These are phyloP conservation scores for Carpatolechia fugitivella DNA, from an alignment of 2,888 invertebrate species.

Conservation along the genomic window DNA sequence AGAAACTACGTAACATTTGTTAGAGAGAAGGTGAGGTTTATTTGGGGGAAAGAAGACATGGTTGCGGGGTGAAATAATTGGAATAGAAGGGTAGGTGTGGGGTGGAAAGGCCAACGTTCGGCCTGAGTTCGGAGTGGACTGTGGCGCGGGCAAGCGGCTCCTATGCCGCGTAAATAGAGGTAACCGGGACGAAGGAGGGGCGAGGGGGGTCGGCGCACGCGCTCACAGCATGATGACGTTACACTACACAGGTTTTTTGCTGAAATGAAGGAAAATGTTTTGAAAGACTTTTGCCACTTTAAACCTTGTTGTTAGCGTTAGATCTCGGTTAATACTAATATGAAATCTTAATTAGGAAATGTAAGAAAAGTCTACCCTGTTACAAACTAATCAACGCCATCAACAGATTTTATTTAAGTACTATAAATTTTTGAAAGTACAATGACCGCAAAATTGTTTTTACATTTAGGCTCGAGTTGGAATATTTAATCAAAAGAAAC, in stretches of 20 bases:
- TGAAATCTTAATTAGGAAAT: too few relatives aligned
- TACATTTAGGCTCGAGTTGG: too few relatives aligned
- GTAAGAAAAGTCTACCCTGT: too few relatives aligned
- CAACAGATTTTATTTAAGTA: too few relatives aligned
- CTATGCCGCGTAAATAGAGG: conserved; percentile 44
- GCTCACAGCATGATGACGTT: conserved; percentile 56
- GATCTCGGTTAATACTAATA: too few relatives aligned
- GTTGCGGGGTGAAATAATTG: conserved; percentile 48
- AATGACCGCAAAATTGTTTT: too few relatives aligned
- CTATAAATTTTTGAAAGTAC: too few relatives aligned
- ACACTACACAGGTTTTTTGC: conserved; percentile 41
- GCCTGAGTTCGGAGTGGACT: background rate
- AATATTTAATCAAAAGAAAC: too few relatives aligned
- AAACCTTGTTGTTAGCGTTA: too few relatives aligned
- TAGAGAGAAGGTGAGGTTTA: conserved; percentile 37
- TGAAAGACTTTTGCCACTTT: background rate
- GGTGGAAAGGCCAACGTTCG: conserved; percentile 28
- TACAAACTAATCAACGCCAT: too few relatives aligned
- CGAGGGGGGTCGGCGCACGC: conserved; percentile 46
- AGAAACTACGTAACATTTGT: conserved; percentile 63
- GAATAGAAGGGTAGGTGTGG: conserved; percentile 23
- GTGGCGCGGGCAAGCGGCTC: background rate
- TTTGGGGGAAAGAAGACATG: conserved; percentile 43
- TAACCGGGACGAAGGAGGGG: conserved; percentile 15
- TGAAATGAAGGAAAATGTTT: conserved; percentile 33